Base-by-base conservation (phyloP, 2,113 vertebrate genomes). In the Sebastes fasciatus region DNA sequence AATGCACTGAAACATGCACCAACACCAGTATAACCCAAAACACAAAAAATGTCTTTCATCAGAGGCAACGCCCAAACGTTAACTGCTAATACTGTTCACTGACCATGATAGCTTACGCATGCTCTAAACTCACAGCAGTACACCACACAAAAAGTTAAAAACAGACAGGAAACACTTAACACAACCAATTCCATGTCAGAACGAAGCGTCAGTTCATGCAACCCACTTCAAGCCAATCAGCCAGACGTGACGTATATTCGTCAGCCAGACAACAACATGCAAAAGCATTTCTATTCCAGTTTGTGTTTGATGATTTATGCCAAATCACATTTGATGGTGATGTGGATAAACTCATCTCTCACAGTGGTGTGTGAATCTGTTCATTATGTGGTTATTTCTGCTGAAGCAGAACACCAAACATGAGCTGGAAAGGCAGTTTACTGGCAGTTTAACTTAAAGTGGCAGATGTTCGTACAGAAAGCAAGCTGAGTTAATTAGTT, bases 391-490 rank as follows among this genome's bases (percentile, higher is more conserved):
- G 8, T 54, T 23, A 17, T 49, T 55, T 46, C 43, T 16, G 19
- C 13, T 4, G 3, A 23, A 64, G 17, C 49, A 61, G 21, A 84
- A 43, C 51, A 88, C 1, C 21, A 61, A 86, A 80, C 83, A 89
- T 86, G 93, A 83, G 94, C 92, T 86, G 89, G 94, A 96, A 95
- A 95, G 90, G 94, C 93, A 95, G 40, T 65, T 13, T 57, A 65
- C 79, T 64, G 57, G 64, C 7, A 63, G 11, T 2, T 48, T 54
- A 64, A 74, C 6, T 58, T 19, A 4, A 72, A 82, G 83, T 72
- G 19, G 64, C 76, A 87, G 93, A 89, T 88, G 46, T 86, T 78
- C 90, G 93, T 80, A 91, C 77, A 83, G 91, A 94, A 92, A 78
- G 34, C 60, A 71, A 58, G 84, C 57, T 4, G 80, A 63, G 76